Evolutionary conservation across 2,888 invertebrate species (phyloP), one percentile per base, ranked within the genome.

Genomic region (Leptodirus hochenwartii): DNA sequence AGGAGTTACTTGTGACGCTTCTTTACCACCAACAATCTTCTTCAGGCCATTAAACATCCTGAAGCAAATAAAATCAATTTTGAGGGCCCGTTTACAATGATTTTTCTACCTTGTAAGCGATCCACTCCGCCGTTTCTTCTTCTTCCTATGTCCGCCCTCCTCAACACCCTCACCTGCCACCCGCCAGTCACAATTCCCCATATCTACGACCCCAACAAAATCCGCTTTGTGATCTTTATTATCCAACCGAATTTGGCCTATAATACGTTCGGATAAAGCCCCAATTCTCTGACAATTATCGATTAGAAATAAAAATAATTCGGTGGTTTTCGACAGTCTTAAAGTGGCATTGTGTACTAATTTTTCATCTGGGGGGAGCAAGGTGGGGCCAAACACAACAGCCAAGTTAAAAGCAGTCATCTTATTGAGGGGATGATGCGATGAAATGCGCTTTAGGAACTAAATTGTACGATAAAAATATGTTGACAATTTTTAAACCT

Each of bases 391-490:
- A 49, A 90, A 61, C 15, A 88, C 76, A 39, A 85, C 77, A 2
- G 88, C 78, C 37, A 90, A 58, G 56, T 90, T 90, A 29, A 72
- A 71, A 1, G 70, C 58, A 41, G 75, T 71, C 90, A 91, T 91
- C 52, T 77, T 73, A 51, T 90, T 90, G 27, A 64, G 61, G 27
- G 66, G 62, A 29, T 74, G 69, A 44, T 69, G 64, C 16, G 64
- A 58, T 5, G 81, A 68, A 16, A 90, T 69, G 43, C 66, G 67
- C 41, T 67, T 62, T 25, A 85, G 53, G 45, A 84, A 69, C 66
- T 72, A 50, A 32, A 65, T 51, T 48, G 29, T 20, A 32, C 37
- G 34, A 27, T 31, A 30, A 25, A n/a, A n/a, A n/a, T n/a, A n/a
- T n/a, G n/a, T n/a, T n/a, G n/a, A n/a, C n/a, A n/a, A n/a, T n/a